Evolutionary conservation across 2,797 vertebrate genomes (phyloP).

Genomic region (Podargus strigoides): DNA sequence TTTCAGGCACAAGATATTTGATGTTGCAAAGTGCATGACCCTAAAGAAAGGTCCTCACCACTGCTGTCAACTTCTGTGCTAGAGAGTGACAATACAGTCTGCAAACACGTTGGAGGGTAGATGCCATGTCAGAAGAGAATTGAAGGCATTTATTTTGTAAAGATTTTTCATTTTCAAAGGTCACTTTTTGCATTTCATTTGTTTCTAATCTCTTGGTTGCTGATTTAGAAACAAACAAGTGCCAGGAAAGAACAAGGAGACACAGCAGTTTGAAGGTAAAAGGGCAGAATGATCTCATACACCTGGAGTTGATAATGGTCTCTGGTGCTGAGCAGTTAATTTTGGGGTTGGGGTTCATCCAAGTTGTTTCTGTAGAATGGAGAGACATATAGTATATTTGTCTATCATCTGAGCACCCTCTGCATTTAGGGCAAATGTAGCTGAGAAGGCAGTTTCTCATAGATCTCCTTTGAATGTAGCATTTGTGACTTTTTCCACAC

Average conservation of each 20-base stretch:
- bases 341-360: not conserved
- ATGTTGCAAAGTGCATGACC: not conserved
- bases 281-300: slow-evolving; percentile 1
- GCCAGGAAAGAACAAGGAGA: not conserved
- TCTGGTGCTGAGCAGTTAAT: not conserved
- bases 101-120: not conserved
- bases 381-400: not conserved
- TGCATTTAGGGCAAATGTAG: not conserved
- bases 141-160: not conserved
- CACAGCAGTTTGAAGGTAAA: not conserved
- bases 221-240: slow-evolving; percentile 17
- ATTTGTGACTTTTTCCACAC: not conserved
- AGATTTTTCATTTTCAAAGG: slow-evolving; percentile 24
- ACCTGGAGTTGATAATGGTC: not conserved
- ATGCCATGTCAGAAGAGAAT: not conserved
- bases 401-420: not conserved
- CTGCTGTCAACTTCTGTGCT: not conserved
- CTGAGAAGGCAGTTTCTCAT: not conserved
- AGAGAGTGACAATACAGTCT: not conserved
- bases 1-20: slow-evolving; percentile 1
- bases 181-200: slow-evolving; percentile 31
- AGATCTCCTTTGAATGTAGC: not conserved
- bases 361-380: not conserved
- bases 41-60: not conserved
- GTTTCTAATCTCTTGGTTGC: slow-evolving; percentile 16